Percentiles rank a stretch among this genome's conserved stretches.
Conservation (phyloP, 2,888 invertebrate genomes). For the Empis stercorea region DNA sequence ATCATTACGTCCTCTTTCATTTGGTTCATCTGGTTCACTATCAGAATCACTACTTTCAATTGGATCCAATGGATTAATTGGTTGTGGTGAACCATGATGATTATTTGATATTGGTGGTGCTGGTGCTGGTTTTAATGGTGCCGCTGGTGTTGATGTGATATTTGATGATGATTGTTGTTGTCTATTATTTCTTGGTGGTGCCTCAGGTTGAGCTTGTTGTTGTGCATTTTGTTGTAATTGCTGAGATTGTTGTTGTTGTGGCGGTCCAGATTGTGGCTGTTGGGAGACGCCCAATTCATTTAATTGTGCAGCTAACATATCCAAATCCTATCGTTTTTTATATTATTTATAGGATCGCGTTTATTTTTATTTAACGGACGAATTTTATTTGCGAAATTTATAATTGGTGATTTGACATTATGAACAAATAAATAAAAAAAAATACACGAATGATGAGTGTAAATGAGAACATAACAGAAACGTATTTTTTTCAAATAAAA, state of each 20-base stretch:
- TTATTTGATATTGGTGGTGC: slow-evolving; percentile 34
- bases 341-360: slow-evolving; percentile 19
- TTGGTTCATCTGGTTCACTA: slow-evolving; percentile 69
- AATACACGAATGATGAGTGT: too few relatives aligned
- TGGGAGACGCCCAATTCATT: slow-evolving; percentile 72
- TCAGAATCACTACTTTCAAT: slow-evolving; percentile 67
- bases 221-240: slow-evolving; percentile 17
- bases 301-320: slow-evolving; percentile 89
- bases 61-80: slow-evolving; percentile 48
- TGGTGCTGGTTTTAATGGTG: slow-evolving; percentile 27
- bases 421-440: too few relatives aligned
- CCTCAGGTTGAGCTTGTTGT: slow-evolving; percentile 51
- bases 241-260: slow-evolving; percentile 32
- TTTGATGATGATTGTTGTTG: slow-evolving; percentile 29
- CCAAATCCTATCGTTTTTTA: slow-evolving; percentile 69
- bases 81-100: slow-evolving; percentile 32
- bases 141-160: slow-evolving; percentile 19
- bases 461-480: too few relatives aligned
- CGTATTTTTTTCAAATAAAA: too few relatives aligned
- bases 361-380: slow-evolving; percentile 11
- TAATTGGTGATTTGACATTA: too few relatives aligned
- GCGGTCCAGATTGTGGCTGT: slow-evolving; percentile 10
- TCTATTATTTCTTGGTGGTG: slow-evolving; percentile 56
- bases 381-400: slow-evolving; percentile 1
- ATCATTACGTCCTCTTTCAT: slow-evolving; percentile 72